Conservation (phyloP, 2,113 vertebrate genomes). For the Stigmatopora argus region DNA sequence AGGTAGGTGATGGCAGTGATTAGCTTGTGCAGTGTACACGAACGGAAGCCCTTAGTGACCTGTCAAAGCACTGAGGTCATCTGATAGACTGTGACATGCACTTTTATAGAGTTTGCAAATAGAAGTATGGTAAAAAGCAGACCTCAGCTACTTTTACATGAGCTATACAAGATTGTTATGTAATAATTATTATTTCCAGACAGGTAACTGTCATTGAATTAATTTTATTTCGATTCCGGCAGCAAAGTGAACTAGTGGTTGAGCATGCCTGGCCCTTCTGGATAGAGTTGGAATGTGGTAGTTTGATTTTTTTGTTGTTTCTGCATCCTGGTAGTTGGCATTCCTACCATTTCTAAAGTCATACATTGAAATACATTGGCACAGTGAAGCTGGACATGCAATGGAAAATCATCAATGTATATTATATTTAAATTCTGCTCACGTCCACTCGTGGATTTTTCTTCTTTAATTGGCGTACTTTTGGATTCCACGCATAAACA, state of each 20-base stretch:
- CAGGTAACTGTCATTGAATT: background rate
- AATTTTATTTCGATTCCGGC: no score
- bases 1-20: conserved; percentile 28
- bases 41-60: conserved; percentile 25
- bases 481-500: no score
- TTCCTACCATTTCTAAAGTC: no score
- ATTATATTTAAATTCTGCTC: no score
- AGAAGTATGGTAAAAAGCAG: conserved; percentile 17
- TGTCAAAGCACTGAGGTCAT: conserved; percentile 29
- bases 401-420: background rate
- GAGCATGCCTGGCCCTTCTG: no score
- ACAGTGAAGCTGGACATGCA: background rate
- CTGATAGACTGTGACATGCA: conserved; percentile 19
- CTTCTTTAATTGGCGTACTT: no score
- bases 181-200: conserved; percentile 14
- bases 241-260: no score
- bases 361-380: no score
- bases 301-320: no score
- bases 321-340: no score
- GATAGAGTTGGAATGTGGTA: no score
- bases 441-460: no score
- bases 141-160: conserved; percentile 16
- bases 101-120: conserved; percentile 7
- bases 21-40: conserved; percentile 13
- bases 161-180: conserved; percentile 26